These are phyloP conservation scores for Zelostemma sp. DNA, from an alignment of 1,140 invertebrate species.

Conservation along the genomic window DNA sequence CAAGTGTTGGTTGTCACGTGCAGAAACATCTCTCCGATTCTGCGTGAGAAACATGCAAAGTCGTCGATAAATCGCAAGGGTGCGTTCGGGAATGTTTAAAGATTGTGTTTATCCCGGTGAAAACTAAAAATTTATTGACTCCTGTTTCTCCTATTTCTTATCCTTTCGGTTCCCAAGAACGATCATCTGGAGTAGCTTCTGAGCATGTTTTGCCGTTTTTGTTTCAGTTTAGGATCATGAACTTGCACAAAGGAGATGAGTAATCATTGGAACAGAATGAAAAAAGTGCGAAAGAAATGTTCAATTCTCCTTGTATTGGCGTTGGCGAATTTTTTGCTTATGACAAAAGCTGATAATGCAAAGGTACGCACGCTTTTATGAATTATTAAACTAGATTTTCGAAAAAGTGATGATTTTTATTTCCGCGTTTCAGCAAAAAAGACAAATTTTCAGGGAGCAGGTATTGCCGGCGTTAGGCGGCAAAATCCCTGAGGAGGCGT, in stretches of 20 bases:
- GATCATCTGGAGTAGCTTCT: too few species aligned
- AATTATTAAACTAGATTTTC: too few species aligned
- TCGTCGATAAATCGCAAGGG: conserved; percentile 19
- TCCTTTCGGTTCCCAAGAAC: too few species aligned
- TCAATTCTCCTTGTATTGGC: conserved; percentile 12
- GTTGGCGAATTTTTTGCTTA: conserved; percentile 8
- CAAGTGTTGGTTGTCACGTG: background rate
- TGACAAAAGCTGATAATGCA: conserved; percentile 22
- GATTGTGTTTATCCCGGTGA: conserved; percentile 7
- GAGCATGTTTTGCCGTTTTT: background rate
- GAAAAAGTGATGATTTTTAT: background rate
- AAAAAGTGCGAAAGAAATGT: conserved; percentile 26
- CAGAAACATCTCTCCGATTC: background rate
- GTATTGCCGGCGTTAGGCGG: conserved; percentile 74
- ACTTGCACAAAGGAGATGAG: background rate
- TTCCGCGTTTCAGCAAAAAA: conserved; percentile 67
- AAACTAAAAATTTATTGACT: conserved; percentile 1
- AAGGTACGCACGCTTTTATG: conserved; percentile 14
- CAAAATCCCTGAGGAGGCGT: conserved; percentile 77
- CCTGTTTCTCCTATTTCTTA: background rate
- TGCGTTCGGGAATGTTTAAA: conserved; percentile 11
- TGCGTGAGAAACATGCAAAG: conserved; percentile 1
- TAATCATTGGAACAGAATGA: conserved; percentile 26
- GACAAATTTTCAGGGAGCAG: conserved; percentile 77
- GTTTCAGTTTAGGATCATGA: conserved; percentile 4